Base-by-base conservation (phyloP, 2,797 vertebrate species). In the Zenarchopterus dispar region DNA sequence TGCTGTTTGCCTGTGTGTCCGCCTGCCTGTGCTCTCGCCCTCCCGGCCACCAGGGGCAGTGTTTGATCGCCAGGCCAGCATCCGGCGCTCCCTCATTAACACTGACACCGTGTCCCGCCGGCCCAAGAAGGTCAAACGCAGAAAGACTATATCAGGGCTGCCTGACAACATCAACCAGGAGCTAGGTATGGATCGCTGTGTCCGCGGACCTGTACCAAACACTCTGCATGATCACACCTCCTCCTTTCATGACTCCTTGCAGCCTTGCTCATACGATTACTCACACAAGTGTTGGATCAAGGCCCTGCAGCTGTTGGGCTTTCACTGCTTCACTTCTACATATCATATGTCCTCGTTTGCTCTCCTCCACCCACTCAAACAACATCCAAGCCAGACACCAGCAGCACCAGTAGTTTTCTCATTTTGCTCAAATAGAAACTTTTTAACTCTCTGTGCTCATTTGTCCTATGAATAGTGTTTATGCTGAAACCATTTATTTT, bases 111-210 rank as follows among this genome's bases (percentile, higher is more conserved):
- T 98, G 93, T 95, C 96, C 95, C 98, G 96, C 91, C 95, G 97
- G 90, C 94, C 96, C 95, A 98, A 97, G 96, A 98, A 98, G 95
- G 96, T 98, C 96, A 99, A 95, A 95, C 96, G 98, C 95, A 97
- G 98, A 99, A 98, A 99, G 96, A 99, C 98, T 94, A 99, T 99
- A 94, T 96, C 98, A 96, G 98, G 98, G 93, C 89, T 98, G 89
- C 98, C 97, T 92, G 96, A 99, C 95, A 95, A 92, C 96, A 82
- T 98, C 94, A 95, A 96, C 92, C 95, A 93, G 94, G 96, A 99
- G 94, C 94, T 98, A 98, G 97, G 98, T 99, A 99, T 95, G 97
- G 95, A 89, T 82, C 67, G 68, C 84, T 80, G 84, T 69, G 78
- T 81, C 80, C 73, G 78, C 69, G 68, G 75, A 76, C 78, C 70